Base-by-base conservation (phyloP, 2,797 vertebrate genomes). In the Argya squamiceps region DNA sequence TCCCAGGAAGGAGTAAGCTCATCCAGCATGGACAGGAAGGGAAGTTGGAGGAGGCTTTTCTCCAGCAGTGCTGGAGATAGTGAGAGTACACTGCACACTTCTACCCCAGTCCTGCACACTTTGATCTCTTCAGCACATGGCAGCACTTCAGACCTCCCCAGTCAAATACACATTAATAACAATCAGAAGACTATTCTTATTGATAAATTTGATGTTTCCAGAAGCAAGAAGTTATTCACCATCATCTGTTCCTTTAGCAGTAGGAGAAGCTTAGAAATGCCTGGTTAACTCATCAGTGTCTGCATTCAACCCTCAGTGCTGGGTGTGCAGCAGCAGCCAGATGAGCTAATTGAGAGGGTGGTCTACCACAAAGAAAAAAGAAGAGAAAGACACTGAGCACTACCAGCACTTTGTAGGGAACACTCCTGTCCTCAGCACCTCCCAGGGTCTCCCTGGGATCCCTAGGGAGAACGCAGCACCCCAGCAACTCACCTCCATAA, bases 401-500 rank as follows among this genome's bases (percentile, higher is more conserved):
- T 67, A 56, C 18, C 37, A 75, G 49, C 2, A 53, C 53, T 70
- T 88, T 58, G 41, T 34, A 84, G 37, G 55, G 46, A 83, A 88
- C 22, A 27, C 14, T 88, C 79, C 55, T 67, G 56, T 63, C 44
- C 70, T 89, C 46, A 88, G 81, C 41, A 70, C 30, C 39, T 85
- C 55, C 50, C 60, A 73, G 46, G 10, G 5, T 60, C 46, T 37
- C 74, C 47, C 39, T 58, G 67, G 43, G 20, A 88, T 34, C 34
- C 32, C 65, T 56, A 32, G n/a, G 18, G 50, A 76, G 23, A 58
- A 93, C 49, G 3, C 36, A 89, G 36, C 22, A 90, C 5, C 7
- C 22, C 10, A 86, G n/a, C 20, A 83, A 73, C 96, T 98, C 82
- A 99, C 99, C 99, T 99, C 99, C 99, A 99, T 99, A 84, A 99